Conservation (phyloP, 2,888 invertebrate genomes). For the Acleris holmiana region DNA sequence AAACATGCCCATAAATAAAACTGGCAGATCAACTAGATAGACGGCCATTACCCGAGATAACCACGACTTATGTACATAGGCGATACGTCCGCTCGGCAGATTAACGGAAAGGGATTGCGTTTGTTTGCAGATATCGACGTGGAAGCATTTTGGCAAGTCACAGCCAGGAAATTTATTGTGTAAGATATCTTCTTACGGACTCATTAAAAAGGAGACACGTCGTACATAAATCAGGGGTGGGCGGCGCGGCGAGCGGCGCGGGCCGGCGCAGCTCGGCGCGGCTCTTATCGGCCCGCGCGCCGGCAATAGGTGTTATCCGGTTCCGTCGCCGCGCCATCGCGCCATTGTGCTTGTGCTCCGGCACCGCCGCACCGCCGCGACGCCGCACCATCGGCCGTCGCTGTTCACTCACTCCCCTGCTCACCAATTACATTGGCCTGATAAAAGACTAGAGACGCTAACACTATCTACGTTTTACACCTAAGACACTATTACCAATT, state of each 20-base stretch:
- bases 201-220: conserved; percentile 84
- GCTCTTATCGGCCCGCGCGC: conserved; percentile 73
- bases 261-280: conserved; percentile 39
- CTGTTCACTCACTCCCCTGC: conserved; percentile 52
- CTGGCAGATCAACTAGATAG: conserved; percentile 83
- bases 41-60: conserved; percentile 82
- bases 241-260: conserved; percentile 50
- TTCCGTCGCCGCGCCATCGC: conserved; percentile 73
- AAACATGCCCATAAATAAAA: conserved; percentile 84
- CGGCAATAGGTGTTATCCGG: conserved; percentile 84
- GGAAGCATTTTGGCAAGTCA: conserved; percentile 77
- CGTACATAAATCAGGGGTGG: conserved; percentile 81
- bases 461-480: neutral
- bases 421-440: conserved; percentile 63
- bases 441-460: neutral
- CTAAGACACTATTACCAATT: neutral
- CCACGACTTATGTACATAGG: conserved; percentile 75
- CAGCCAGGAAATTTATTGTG: conserved; percentile 78
- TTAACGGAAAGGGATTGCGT: conserved; percentile 78
- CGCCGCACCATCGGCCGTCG: conserved; percentile 42
- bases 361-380: conserved; percentile 12
- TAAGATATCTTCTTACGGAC: conserved; percentile 83
- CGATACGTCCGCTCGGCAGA: conserved; percentile 76
- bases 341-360: conserved; percentile 53
- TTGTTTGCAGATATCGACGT: conserved; percentile 81